A percentile compares a stretch with the other conserved stretches of the same genome.
These are phyloP conservation scores for Umimayanthus kanabou DNA, from an alignment of 92 coral and sea anemone genomes.

Conservation along the genomic window DNA sequence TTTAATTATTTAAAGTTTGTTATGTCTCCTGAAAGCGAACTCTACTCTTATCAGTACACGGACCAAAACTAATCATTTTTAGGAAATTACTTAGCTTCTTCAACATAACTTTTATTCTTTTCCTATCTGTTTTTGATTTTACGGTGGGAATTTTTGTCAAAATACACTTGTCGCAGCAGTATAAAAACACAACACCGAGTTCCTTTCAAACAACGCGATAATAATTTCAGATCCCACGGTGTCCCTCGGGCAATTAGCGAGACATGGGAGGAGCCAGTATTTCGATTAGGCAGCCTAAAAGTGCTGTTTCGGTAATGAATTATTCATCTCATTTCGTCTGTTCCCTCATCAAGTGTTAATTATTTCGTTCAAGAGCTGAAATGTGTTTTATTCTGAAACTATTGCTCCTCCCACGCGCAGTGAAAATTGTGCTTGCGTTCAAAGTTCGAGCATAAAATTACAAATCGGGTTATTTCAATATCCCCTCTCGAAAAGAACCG, in stretches of 20 bases:
- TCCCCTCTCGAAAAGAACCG: background rate
- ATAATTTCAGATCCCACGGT: slow-evolving; percentile 11
- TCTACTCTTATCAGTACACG: background rate
- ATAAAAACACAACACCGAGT: slow-evolving; percentile 10
- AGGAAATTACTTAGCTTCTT: background rate
- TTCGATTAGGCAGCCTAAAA: slow-evolving; percentile 29
- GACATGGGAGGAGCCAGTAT: slow-evolving; percentile 35
- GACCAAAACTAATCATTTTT: background rate
- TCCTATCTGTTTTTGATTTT: slow-evolving; percentile 7
- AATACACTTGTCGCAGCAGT: slow-evolving; percentile 35
- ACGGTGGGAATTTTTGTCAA: slow-evolving; percentile 36
- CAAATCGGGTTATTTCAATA: background rate
- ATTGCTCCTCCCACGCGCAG: slow-evolving; percentile 30
- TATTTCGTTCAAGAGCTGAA: slow-evolving; percentile 55
- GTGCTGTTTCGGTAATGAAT: slow-evolving; percentile 58
- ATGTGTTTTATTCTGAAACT: slow-evolving; percentile 34
- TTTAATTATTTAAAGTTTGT: slow-evolving; percentile 8
- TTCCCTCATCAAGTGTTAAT: slow-evolving; percentile 75
- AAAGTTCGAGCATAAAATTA: background rate
- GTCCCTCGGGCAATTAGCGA: slow-evolving; percentile 38
- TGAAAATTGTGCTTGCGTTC: background rate
- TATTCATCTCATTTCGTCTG: slow-evolving; percentile 84
- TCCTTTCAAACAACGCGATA: slow-evolving; percentile 32
- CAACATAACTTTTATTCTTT: background rate
- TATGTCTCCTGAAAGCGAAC: slow-evolving; percentile 27